Evolutionary conservation across 2,888 invertebrate species (phyloP), one percentile per base, ranked within the genome.

Genomic region (Heliothis peltigera): DNA sequence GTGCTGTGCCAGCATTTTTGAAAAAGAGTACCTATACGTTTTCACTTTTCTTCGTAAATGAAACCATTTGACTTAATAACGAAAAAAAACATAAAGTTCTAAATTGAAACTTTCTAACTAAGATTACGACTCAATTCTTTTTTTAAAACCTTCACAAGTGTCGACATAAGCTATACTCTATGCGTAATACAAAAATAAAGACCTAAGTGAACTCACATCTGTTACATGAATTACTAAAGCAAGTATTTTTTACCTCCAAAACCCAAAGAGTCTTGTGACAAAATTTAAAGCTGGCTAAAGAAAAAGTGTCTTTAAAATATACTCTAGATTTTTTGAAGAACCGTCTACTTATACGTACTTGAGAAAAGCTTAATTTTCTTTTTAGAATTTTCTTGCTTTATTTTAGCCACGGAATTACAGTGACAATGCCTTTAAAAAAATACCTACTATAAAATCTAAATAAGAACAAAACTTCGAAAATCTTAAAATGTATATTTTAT

Each of bases 301-400:
- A 71, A 70, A 73, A 71, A 71, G 59, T 60, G 52, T 64, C 72
- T 77, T 60, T 21, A 76, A 71, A 73, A 64, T 64, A 54, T 39
- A 71, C 43, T 76, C 46, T 51, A 60, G 46, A 57, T 71, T 77
- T 72, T 72, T 64, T 59, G 17, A 71, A 64, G 56, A 54, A 64
- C 65, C 56, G 47, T 47, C 35, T 60, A 53, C 60, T 70, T 61
- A 44, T 42, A 39, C 39, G 39, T 39, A 22, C 57, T 70, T 51
- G 48, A 49, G 43, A 49, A 56, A 47, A 18, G 35, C 70, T 75
- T 70, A 75, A 70, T 70, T 61, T 75, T 71, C 62, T 57, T 75
- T 49, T 61, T 53, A 57, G 39, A 42, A 42, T 53, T 17, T 8
- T 19, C 21, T 49, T 43, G 19, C 17, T 8, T 43, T 70, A 74